Base-by-base conservation (phyloP, 92 coral and sea anemone species). In the Heteractis magnifica region DNA sequence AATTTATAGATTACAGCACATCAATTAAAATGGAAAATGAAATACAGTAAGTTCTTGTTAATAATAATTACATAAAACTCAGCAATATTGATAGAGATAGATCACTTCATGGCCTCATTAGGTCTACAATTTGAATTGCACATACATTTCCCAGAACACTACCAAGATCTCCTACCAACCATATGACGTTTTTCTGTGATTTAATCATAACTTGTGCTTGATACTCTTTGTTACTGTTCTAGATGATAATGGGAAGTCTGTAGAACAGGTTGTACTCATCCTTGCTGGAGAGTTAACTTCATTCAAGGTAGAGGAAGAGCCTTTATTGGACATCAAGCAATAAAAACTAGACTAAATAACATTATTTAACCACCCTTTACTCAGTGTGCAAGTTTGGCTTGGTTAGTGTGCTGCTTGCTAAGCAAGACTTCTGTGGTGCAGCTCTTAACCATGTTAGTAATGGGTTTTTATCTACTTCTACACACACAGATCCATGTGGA, bases 301-400 rank as follows among this genome's bases (percentile, higher is more conserved):
- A 10, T 86, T 91, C 73, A 89, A 83, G 89, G 94, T 91, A 83
- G 49, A 18, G 8, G 49, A 62, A n/a, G 11, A 4, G 10, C 9
- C 0, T 53, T 8, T 53, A 53, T 8, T 8, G 2, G 10, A 68
- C 4, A 8, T 65, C 26, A 65, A 7, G 73, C 3, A 3, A 62
- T 4, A n/a, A 4, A 62, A 55, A 9, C 59, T 55, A 13, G 59
- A 8, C 59, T 55, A 3, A 55, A 55, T 34, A 34, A 34, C 3
- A 34, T 34, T 34, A 34, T 34, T 26, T 34, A 34, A 34, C 44
- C 44, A 34, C 44, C 44, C 44, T 34, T 34, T 34, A 34, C 44
- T 34, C 44, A 34, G 44, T 2, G 3, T 34, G 44, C 44, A 34
- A 34, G 44, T 34, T 34, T 34, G 44, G 44, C 44, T 68, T 12